Base-by-base conservation (phyloP, 2,888 invertebrate genomes). In the Chelonus formosanus region DNA sequence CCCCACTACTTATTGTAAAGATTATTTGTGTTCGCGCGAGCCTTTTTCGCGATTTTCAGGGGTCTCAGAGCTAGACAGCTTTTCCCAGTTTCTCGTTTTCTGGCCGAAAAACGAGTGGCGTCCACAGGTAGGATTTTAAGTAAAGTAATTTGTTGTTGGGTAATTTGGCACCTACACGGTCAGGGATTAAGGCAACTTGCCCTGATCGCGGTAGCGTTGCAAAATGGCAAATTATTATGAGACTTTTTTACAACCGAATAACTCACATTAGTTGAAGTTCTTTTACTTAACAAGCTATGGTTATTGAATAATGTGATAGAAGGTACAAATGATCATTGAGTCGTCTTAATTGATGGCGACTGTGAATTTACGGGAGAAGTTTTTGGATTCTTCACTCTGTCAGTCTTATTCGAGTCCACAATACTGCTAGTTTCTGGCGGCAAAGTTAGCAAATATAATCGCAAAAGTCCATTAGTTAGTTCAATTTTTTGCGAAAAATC, bases 401-500 rank as follows among this genome's bases (percentile, higher is more conserved):
- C 53, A 53, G 6, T 32, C 3, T 34, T 34, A 8, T n/a, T 47
- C 2, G 8, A 10, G n/a, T 47, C 10, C 3, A n/a, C 3, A 47
- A 3, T 8, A 5, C 47, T 47, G 5, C 3, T 6, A 35, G 5
- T 8, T 34, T 32, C 34, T 54, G n/a, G n/a, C 7, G n/a, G 3
- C n/a, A 35, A n/a, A n/a, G 54, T 35, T 6, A 54, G 35, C 2
- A 54, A 34, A 3, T n/a, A 54, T n/a, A 54, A 54, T 34, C 35
- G 32, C 34, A 54, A 7, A 3, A n/a, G 54, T 7, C 8, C 6
- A 35, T 54, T 54, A 3, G 6, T 34, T 10, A 54, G 6, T 34
- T 54, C 34, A 4, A 54, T 32, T 35, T n/a, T 54, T 47, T 8
- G 20, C 5, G 47, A 47, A n/a, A 47, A 47, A 47, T 47, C 47